Percentiles rank a stretch among this genome's conserved stretches.
These are phyloP conservation scores for Schizaphis graminum DNA, from an alignment of 2,888 invertebrate genomes.

Conservation along the genomic window DNA sequence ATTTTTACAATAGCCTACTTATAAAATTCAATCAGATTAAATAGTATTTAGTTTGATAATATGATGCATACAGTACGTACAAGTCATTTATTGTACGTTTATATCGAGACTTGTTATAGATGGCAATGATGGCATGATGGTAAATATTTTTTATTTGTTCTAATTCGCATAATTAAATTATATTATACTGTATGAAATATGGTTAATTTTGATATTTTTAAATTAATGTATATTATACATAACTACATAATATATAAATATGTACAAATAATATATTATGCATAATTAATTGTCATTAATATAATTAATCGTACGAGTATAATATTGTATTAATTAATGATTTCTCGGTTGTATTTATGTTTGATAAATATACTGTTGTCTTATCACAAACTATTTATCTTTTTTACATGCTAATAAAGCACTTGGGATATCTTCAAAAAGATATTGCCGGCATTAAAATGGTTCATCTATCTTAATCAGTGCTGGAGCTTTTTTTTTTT, in stretches of 20 bases:
- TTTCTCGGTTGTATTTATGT: background rate
- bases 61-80: background rate
- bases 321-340: background rate
- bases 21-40: background rate
- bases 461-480: background rate
- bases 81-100: background rate
- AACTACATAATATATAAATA: background rate
- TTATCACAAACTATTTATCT: background rate
- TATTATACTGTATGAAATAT: background rate
- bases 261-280: background rate
- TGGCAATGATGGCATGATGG: background rate
- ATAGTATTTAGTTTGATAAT: background rate
- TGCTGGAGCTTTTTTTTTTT: background rate
- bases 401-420: conserved; percentile 35
- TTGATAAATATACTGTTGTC: background rate
- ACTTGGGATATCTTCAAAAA: background rate
- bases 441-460: background rate
- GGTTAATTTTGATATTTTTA: too few relatives aligned
- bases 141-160: background rate
- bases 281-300: background rate
- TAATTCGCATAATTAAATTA: too few relatives aligned
- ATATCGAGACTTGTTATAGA: background rate
- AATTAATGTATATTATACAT: too few relatives aligned
- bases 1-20: background rate
- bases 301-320: background rate